Conservation (phyloP, 92 coral and sea anemone species). For the Phenganax marumi region DNA sequence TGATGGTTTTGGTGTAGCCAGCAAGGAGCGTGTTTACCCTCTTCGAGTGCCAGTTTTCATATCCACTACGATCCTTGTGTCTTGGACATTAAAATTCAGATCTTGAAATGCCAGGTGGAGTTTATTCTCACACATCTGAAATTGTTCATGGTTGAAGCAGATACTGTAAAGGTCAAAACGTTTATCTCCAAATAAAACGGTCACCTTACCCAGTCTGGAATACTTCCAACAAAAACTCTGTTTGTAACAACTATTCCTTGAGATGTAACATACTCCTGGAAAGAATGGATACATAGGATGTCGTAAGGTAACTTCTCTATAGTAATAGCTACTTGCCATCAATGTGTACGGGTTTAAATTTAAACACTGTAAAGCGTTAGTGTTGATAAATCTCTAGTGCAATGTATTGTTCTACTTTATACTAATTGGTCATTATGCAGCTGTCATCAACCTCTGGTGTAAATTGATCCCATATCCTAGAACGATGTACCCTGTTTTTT, state of each 20-base stretch:
- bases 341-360: too few relatives aligned
- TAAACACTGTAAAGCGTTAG: too few relatives aligned
- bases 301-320: too few relatives aligned
- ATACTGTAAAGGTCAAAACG: background rate
- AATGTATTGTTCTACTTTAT: too few relatives aligned
- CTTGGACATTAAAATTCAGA: slow-evolving; percentile 14
- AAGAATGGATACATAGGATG: background rate
- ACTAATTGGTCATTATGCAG: too few relatives aligned
- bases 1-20: background rate
- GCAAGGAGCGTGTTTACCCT: background rate
- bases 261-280: slow-evolving; percentile 27
- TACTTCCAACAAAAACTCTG: slow-evolving; percentile 39
- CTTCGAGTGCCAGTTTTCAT: slow-evolving; percentile 20
- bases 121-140: slow-evolving; percentile 31
- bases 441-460: too few relatives aligned
- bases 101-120: slow-evolving; percentile 36
- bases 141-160: background rate
- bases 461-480: too few relatives aligned
- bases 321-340: too few relatives aligned
- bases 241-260: slow-evolving; percentile 39
- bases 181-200: background rate
- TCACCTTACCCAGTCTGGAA: slow-evolving; percentile 35
- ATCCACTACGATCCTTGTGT: slow-evolving; percentile 32
- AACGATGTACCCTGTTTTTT: too few relatives aligned
- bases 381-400: too few relatives aligned